These are phyloP conservation scores for Geococcyx californianus DNA, from an alignment of 2,113 vertebrate species.

Conservation along the genomic window DNA sequence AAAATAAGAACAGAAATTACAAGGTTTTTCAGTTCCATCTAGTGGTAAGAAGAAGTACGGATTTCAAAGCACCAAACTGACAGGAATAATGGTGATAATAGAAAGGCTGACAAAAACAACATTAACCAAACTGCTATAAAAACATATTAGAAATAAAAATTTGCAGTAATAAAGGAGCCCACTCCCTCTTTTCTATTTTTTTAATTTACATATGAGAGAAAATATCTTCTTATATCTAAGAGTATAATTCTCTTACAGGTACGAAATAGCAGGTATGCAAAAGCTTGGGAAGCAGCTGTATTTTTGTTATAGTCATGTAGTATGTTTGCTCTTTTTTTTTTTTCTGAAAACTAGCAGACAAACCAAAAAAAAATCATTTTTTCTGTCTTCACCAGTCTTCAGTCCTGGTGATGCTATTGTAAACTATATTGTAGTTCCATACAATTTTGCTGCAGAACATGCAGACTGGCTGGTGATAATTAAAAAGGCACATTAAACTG, in stretches of 20 bases:
- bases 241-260: not conserved
- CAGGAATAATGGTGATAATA: not conserved
- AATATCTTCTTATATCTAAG: not conserved
- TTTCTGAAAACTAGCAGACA: not conserved
- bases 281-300: not conserved
- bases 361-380: not conserved
- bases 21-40: conserved; percentile 74
- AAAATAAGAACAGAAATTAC: not conserved
- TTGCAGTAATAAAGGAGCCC: not conserved
- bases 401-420: not conserved
- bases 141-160: not conserved
- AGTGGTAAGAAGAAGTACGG: conserved; percentile 51
- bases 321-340: not conserved
- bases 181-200: rapidly evolving
- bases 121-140: not conserved
- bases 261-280: not conserved
- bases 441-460: not conserved
- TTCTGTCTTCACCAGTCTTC: not conserved
- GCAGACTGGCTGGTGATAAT: not conserved
- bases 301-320: not conserved
- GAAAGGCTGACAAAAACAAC: not conserved
- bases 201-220: not conserved
- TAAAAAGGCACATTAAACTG: not conserved
- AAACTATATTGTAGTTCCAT: not conserved
- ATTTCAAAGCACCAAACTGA: not conserved